phyloP scores from a whole-genome alignment of 2,888 invertebrate genomes.

The Pristionchus arcanus region DNA sequence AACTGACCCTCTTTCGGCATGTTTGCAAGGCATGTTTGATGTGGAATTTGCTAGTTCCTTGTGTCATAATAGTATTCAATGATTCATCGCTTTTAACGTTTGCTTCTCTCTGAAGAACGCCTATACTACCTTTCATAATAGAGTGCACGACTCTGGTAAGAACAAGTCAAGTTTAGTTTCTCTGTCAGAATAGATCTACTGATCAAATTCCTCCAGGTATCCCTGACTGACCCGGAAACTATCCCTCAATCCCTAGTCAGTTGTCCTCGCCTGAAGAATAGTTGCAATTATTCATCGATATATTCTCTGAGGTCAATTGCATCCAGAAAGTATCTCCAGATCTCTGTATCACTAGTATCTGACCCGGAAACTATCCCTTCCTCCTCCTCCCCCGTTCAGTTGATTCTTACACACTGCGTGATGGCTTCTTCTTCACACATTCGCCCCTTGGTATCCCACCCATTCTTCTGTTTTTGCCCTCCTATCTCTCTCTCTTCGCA shows the following conservation, averaged over 20 bases:
- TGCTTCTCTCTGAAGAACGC: not conserved
- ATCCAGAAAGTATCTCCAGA: not conserved
- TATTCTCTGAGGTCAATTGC: not conserved
- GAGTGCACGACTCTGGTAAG: not conserved
- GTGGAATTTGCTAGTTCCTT: too few relatives aligned
- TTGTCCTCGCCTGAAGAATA: too few relatives aligned
- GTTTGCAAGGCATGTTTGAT: too few relatives aligned
- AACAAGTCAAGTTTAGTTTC: not conserved
- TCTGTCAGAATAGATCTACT: not conserved
- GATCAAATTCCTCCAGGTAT: too few relatives aligned
- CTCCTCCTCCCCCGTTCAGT: not conserved
- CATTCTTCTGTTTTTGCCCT: constrained; percentile 13
- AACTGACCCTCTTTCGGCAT: not conserved
- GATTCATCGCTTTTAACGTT: not conserved
- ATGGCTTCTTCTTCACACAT: constrained; percentile 14
- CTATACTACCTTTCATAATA: not conserved
- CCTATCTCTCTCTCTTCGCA: not conserved
- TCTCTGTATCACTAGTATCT: not conserved
- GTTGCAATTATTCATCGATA: too few relatives aligned
- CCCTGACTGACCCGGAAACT: too few relatives aligned
- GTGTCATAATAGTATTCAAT: not conserved
- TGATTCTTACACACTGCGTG: constrained; percentile 13
- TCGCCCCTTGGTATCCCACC: not conserved
- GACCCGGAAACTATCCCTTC: constrained; percentile 9
- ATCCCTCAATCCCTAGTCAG: too few relatives aligned